Conservation (phyloP, 1,140 invertebrate species). For the Gonioctena quinquepunctata region DNA sequence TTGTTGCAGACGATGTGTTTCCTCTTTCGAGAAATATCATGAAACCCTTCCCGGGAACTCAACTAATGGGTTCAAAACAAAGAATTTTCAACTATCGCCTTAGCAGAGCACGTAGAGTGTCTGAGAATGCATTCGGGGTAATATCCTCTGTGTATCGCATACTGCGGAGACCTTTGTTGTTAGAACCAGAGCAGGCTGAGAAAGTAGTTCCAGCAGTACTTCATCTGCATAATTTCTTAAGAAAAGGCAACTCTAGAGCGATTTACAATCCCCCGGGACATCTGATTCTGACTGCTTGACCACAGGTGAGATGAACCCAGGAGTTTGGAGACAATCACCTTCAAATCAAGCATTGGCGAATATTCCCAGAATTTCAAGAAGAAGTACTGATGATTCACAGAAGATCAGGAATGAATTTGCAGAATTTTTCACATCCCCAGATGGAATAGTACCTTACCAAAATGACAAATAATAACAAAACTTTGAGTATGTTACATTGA, state of each 20-base stretch:
- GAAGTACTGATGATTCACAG: background rate
- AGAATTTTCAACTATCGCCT: slow-evolving; percentile 54
- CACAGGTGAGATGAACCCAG: slow-evolving; percentile 2
- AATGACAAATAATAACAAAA: background rate
- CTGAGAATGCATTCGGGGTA: slow-evolving; percentile 62
- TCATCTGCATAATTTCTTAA: slow-evolving; percentile 18
- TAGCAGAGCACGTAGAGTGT: slow-evolving; percentile 53
- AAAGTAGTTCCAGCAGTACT: slow-evolving; percentile 36
- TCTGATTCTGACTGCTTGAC: background rate
- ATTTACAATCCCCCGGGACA: background rate
- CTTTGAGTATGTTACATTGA: background rate
- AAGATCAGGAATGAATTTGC: background rate
- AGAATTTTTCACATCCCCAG: background rate
- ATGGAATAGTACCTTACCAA: background rate
- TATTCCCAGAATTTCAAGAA: background rate
- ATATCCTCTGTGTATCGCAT: slow-evolving; percentile 55
- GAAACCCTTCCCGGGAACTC: slow-evolving; percentile 49
- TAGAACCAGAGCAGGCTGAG: slow-evolving; percentile 42
- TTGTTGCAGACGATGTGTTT: slow-evolving; percentile 45
- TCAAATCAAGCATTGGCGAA: background rate
- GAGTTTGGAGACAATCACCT: background rate
- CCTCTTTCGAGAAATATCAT: slow-evolving; percentile 48
- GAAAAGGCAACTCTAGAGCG: background rate
- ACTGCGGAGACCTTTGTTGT: slow-evolving; percentile 48
- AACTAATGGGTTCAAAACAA: slow-evolving; percentile 40